Base-by-base conservation (phyloP, 2,888 invertebrate genomes). In the Epistrophella euchroma region DNA sequence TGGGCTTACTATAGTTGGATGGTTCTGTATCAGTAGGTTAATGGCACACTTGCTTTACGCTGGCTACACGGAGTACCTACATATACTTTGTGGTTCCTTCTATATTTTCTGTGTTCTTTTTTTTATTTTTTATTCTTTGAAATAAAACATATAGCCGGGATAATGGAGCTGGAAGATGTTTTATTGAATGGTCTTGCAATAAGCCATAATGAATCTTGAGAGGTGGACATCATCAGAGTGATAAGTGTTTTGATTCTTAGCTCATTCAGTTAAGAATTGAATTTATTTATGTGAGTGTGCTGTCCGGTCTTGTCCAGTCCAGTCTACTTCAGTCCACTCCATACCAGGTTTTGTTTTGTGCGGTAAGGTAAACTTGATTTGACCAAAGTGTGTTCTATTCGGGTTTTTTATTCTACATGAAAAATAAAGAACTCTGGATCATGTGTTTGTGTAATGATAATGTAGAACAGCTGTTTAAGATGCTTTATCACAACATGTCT, bases 1-100 rank as follows among this genome's bases (percentile, higher is more conserved):
- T 78, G 77, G 85, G 70, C 78, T 87, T 84, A 83, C 80, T 87
- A 88, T 87, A 88, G 86, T 88, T 88, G 88, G 86, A 88, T 89
- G 87, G 89, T 90, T 89, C 88, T 91, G 90, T 92, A 91, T 92
- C 92, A 93, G 91, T 92, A 92, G 92, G 92, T 92, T 91, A 92
- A 91, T 93, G 89, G 92, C 90, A 91, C 91, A 90, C 91, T 91
- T 90, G 91, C 90, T 89, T 90, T 90, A 90, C 88, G 87, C 70
- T 83, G 79, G 71, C 55, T 80, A 79, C 19, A 32, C 3, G 22
- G 32, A 32, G 32, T 9, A 32, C 9, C n/a, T 0, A 1, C 2
- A 85, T 47, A 68, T 78, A 66, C 55, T 79, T 80, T 88, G 88
- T 80, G 83, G 87, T 89, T 89, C 88, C 73, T 70, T 71, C 58